Evolutionary conservation across 2,888 invertebrate species (phyloP), one percentile per base, ranked within the genome.

Genomic region (Drosophila anomalata): DNA sequence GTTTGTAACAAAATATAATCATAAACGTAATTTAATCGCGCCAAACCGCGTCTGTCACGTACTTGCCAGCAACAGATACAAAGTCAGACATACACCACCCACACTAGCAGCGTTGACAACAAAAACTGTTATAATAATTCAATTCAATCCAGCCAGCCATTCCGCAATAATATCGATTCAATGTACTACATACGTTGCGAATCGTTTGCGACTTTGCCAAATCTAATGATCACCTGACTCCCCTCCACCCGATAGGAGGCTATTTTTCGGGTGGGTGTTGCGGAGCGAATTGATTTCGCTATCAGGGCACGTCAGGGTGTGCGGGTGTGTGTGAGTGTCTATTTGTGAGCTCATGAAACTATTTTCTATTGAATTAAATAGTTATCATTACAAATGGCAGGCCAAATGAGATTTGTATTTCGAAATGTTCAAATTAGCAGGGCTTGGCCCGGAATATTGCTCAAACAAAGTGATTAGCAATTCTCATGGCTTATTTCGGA

Each of bases 21-120:
- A 86, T 86, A 84, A 88, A 83, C 87, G 88, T 86, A 84, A 88
- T 84, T 84, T 84, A 84, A 84, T 86, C 87, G 87, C 80, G 81
- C 77, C 88, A 88, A 88, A 84, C 78, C 84, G 84, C 83, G 88
- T 88, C 80, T 86, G 84, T 86, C 84, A 84, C 88, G 84, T 84
- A 86, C 78, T 78, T 76, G 80, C 77, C 84, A 83, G 75, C 87
- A 85, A 85, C 79, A 79, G 65, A 50, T 8, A 42, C 52, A 68
- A 24, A 44, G 46, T 62, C 20, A 24, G 22, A 24, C 4, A 31
- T 17, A 54, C 22, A 62, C 8, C 51, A 47, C 51, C 20, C 54
- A 66, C 63, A 60, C 60, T 74, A 79, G 77, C 82, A 71, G 68
- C 67, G 83, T 61, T 81, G 81, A 87, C 81, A 81, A 84, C 87